Evolutionary conservation across 2,888 invertebrate species (phyloP), one percentile per base, ranked within the genome.

Genomic region (Uloborus plumipes): DNA sequence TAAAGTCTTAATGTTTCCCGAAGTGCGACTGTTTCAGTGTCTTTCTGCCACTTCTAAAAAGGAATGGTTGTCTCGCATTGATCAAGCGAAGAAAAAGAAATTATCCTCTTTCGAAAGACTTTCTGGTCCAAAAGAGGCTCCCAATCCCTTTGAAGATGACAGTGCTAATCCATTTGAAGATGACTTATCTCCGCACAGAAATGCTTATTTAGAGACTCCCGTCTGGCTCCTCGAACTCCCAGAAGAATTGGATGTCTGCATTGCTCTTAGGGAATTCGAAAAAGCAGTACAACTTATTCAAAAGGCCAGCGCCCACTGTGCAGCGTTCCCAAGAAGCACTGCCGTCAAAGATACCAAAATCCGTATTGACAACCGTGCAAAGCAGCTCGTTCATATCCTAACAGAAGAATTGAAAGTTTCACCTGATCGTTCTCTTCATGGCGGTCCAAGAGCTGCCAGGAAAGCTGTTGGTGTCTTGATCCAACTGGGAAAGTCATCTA

Each of bases 221-320:
- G 95, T 96, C 88, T 98, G 98, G 98, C 89, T 98, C 74, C 90
- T 93, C 77, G 97, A 98, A 89, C 93, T 95, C 4, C 94, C 95
- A 0, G 98, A 98, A 89, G 98, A 98, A 89, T 90, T 99, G 74
- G 97, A 99, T 90, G 97, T 98, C 16, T 93, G 94, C 87, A 95
- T 98, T 86, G 98, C 98, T 0, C 97, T 98, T 89, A 92, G 98
- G 87, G 96, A 98, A 89, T 98, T 98, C 88, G 96, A 97, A 89
- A 95, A 95, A 88, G 97, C 97, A 0, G 94, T 96, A 85, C 92
- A 93, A 85, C 90, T 97, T 16, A 92, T 98, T 86, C 93, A 94
- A 86, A 93, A 92, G 87, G 84, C 83, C 13, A 84, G 85, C 55
- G 84, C 84, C 11, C 86, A 86, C 73, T 85, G 85, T 73, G 58